Evolutionary conservation across 2,113 vertebrate genomes (phyloP).

Genomic region (Ailuropoda melanoleuca): DNA sequence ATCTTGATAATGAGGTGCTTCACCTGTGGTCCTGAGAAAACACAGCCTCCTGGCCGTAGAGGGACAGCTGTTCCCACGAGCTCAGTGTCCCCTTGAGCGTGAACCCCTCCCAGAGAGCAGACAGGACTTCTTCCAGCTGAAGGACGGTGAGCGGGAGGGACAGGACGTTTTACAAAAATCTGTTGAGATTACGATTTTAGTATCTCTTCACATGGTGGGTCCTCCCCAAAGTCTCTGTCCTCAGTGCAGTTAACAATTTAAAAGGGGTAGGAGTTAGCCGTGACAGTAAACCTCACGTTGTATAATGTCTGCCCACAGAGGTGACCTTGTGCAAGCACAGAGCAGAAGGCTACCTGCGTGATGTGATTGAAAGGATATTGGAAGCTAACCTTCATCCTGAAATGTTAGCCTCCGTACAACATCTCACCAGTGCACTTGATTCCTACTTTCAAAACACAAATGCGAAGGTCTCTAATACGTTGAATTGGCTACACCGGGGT

Average conservation of each 20-base stretch:
- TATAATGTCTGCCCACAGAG: not conserved
- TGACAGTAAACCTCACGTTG: not conserved
- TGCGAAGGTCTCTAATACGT: not conserved
- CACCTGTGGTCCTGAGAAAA: not conserved
- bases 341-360: not conserved
- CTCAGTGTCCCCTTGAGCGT: not conserved
- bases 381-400: not conserved
- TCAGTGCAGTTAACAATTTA: not conserved
- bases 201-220: not conserved
- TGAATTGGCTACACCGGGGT: not conserved
- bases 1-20: conserved; percentile 23
- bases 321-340: not conserved
- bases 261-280: not conserved
- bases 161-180: not conserved
- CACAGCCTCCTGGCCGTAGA: not conserved
- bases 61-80: not conserved
- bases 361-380: not conserved
- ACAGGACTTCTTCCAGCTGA: not conserved
- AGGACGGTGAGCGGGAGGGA: not conserved
- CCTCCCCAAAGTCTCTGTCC: not conserved
- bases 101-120: not conserved
- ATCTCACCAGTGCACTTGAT: not conserved
- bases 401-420: not conserved
- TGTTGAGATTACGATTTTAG: not conserved
- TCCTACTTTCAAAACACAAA: conserved; percentile 3